These are phyloP conservation scores for Pristiophorus japonicus DNA, from an alignment of 2,113 vertebrate genomes.

Conservation along the genomic window DNA sequence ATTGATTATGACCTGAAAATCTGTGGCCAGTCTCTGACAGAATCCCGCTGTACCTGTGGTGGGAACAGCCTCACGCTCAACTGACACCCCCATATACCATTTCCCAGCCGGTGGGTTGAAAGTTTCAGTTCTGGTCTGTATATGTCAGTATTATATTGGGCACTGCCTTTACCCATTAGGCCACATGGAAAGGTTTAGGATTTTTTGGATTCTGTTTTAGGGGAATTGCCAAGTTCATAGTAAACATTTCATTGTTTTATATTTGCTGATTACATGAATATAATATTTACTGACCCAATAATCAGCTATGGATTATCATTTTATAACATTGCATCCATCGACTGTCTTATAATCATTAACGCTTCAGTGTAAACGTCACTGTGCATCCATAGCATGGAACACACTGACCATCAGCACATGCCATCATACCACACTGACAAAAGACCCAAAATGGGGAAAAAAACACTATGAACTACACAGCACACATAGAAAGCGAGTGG, in stretches of 20 bases:
- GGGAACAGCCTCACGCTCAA: neutral
- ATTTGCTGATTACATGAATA: neutral
- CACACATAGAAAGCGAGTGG: neutral
- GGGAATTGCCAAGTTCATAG: neutral
- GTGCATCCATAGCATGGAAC: neutral
- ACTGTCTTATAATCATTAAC: neutral
- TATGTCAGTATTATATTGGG: no score
- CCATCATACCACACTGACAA: neutral
- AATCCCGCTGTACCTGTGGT: neutral
- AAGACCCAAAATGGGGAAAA: no score
- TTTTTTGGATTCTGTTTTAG: neutral
- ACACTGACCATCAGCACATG: neutral
- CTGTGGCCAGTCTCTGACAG: neutral
- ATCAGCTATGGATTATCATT: neutral
- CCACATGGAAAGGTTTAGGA: no score
- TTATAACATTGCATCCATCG: neutral
- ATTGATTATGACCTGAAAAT: neutral
- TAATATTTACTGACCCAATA: neutral
- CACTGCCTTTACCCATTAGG: no score
- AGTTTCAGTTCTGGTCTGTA: neutral
- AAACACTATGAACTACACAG: neutral
- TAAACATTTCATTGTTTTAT: neutral
- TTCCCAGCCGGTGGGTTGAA: neutral
- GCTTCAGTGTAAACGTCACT: neutral
- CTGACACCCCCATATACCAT: neutral